Conservation (phyloP, 2,888 invertebrate species). For the Tiphia femorata region DNA sequence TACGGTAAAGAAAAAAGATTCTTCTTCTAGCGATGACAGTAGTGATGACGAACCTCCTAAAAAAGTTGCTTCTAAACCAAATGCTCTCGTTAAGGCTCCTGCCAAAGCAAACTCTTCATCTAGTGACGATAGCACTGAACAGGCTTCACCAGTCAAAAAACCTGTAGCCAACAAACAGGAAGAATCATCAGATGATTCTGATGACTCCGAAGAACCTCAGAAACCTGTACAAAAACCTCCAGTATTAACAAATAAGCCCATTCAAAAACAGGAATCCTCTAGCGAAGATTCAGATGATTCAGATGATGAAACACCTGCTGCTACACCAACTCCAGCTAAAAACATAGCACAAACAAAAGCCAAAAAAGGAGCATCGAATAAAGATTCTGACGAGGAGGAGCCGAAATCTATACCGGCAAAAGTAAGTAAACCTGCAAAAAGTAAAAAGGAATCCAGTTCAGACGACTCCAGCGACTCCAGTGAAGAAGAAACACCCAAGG, state of each 20-base stretch:
- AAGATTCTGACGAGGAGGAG: conserved; percentile 57
- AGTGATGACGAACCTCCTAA: conserved; percentile 26
- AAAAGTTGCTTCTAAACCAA: conserved; percentile 11
- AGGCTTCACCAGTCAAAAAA: conserved; percentile 36
- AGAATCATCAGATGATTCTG: conserved; percentile 55
- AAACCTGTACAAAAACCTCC: conserved; percentile 22
- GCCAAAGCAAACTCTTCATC: conserved; percentile 43
- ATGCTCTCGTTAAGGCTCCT: conserved; percentile 14
- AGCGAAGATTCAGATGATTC: conserved; percentile 58
- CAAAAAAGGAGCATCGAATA: conserved; percentile 46
- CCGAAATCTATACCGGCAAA: conserved; percentile 22
- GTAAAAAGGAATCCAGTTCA: conserved; percentile 44
- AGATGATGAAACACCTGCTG: conserved; percentile 49
- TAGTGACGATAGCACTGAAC: conserved; percentile 62
- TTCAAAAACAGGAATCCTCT: conserved; percentile 41
- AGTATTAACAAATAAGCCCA: conserved; percentile 32
- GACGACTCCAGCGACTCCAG: conserved; percentile 42
- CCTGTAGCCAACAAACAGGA: conserved; percentile 44
- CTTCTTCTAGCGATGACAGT: conserved; percentile 62
- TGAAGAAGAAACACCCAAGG: conserved; percentile 48
- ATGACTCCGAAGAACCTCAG: conserved; percentile 60
- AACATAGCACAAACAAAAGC: conserved; percentile 26
- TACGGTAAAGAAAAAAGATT: conserved; percentile 30
- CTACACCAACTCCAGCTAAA: conserved; percentile 37
- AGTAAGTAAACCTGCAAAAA: conserved; percentile 22